Evolutionary conservation across 2,113 vertebrate genomes (phyloP), one percentile per base, ranked within the genome.

Genomic region (Tautogolabrus adspersus): DNA sequence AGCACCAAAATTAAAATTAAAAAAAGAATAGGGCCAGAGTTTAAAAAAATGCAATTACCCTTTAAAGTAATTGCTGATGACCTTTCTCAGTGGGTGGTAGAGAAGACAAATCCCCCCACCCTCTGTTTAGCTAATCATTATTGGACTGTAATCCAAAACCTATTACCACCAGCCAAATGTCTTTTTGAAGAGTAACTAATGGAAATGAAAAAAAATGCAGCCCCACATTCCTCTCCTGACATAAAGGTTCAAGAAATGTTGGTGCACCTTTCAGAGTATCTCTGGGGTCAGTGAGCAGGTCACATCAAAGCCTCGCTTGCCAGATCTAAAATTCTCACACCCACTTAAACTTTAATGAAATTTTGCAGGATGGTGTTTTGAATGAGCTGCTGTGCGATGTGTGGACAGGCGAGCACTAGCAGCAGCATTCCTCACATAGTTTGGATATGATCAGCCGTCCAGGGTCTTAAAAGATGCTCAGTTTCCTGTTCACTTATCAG

Each of bases 371-470:
- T 38, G 19, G 10, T n/a, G 7, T 3, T 69, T 38, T 71, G n/a
- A 60, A 66, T 38, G n/a, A 16, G 23, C 19, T 63, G 10, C 42
- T 56, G 21, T 30, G 23, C 16, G 12, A 22, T 10, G 38, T 23
- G 61, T 55, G 72, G 58, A 69, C 40, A 57, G 22, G 58, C 6
- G n/a, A 38, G 37, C 10, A 42, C 52, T 26, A 13, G 59, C 37
- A 22, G 19, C 15, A 15, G 42, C 62, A 84, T 87, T 81, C 63
- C 81, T 69, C 58, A 6, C 61, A 68, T 87, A n/a, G 58, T 65
- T 58, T 3, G 22, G 15, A 11, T 54, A 37, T 65, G 16, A 55
- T 22, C 72, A 42, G 62, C 44, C 60, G 26, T 42, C 47, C 11
- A 4, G 13, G 18, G 16, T 49, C 42, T 66, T 51, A 59, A 66